Evolutionary conservation across 2,797 vertebrate species (phyloP), one percentile per base, ranked within the genome.

Genomic region (Halcyon leucocephala): DNA sequence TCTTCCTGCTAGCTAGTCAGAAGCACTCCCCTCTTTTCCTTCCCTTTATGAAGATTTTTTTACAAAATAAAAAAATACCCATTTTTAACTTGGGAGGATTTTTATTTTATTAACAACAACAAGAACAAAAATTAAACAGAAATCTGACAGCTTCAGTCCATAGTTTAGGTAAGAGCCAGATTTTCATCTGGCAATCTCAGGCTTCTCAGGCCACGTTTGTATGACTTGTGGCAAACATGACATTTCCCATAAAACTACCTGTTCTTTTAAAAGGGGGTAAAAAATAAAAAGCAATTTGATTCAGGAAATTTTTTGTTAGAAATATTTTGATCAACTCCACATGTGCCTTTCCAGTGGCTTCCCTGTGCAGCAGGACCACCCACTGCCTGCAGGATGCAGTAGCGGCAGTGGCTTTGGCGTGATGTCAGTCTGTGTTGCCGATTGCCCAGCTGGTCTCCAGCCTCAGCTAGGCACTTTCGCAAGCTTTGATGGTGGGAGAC

Each of bases 301-400:
- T 82, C 64, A 51, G 67, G 67, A 85, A 67, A 42, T 42, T 42
- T 86, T 93, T 72, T 55, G 20, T 89, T 69, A 49, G 39, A 77
- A 89, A 60, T 89, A 79, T 51, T 92, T 91, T 92, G n/a, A 82
- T 86, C 60, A 42, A 31, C 22, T 89, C 35, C 89, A 91, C 42
- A 8, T 80, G 84, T 93, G 54, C 54, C 24, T 76, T 90, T 84
- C 46, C 46, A 70, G 70, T 33, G 7, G 0, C 10, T 17, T 92
- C 83, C 44, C 70, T 35, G 29, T 61, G 22, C 54, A 42, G 70
- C 58, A 62, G 67, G 84, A 65, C 74, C 90, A 89, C 55, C 33
- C 14, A 1, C 62, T 87, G 84, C 58, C 55, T 66, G 42, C 1
- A 7, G 77, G 72, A 65, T 67, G 61, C 52, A 57, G 90, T 18